Conservation (phyloP, 2,113 vertebrate species). For the Theristicus caerulescens region DNA sequence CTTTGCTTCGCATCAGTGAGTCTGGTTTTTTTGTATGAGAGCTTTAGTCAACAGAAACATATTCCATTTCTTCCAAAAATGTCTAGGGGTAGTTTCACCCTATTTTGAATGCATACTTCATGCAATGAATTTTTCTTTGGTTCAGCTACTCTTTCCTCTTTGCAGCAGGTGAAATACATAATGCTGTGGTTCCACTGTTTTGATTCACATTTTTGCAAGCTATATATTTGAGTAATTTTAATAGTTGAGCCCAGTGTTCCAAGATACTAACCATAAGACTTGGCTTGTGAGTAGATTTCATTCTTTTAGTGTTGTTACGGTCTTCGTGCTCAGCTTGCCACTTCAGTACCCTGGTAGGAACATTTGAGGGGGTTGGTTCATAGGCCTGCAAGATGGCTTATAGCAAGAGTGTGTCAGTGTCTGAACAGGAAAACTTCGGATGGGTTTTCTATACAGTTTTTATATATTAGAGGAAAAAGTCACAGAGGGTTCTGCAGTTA, state of each 20-base stretch:
- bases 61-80: background rate
- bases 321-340: background rate
- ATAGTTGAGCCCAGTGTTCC: background rate
- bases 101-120: background rate
- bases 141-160: background rate
- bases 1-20: background rate
- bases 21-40: background rate
- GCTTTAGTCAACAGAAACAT: slow-evolving; percentile 7
- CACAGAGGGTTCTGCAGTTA: background rate
- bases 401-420: background rate
- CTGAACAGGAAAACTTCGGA: background rate
- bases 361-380: background rate
- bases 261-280: background rate
- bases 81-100: background rate
- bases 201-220: background rate
- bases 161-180: background rate
- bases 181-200: background rate
- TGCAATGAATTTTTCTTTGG: background rate
- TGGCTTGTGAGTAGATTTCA: background rate
- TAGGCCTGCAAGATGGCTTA: background rate
- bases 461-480: background rate
- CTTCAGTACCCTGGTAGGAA: background rate
- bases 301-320: background rate
- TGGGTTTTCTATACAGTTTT: background rate
- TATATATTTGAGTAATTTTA: background rate